Evolutionary conservation across 1,140 invertebrate genomes (phyloP).

Genomic region (Conus betulinus): DNA sequence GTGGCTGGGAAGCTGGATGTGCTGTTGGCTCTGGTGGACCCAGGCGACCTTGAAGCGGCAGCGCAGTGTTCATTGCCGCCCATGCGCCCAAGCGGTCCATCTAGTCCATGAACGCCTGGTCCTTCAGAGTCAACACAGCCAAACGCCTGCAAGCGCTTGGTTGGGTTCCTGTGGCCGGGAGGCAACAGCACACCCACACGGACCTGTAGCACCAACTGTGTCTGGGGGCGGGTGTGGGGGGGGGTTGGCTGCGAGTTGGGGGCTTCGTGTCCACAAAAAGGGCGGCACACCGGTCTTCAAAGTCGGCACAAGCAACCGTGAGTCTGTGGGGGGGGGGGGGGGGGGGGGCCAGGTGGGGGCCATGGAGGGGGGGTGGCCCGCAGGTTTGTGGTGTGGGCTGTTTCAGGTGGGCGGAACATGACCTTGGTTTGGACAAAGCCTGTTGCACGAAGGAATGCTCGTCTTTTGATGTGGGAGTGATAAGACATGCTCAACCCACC

Average conservation of each 20-base stretch:
- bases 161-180: slow-evolving; percentile 98
- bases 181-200: slow-evolving; percentile 79
- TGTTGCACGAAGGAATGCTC: slow-evolving; percentile 90
- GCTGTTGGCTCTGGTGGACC: slow-evolving; percentile 92
- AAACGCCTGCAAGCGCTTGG: slow-evolving; percentile 88
- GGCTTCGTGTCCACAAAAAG: slow-evolving; percentile 88
- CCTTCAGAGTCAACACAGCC: slow-evolving; percentile 92
- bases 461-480: slow-evolving; percentile 86
- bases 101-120: slow-evolving; percentile 79
- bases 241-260: slow-evolving; percentile 94
- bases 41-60: slow-evolving; percentile 93
- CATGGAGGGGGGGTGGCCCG: too few relatives aligned
- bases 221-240: too few relatives aligned
- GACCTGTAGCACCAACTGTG: slow-evolving; percentile 85
- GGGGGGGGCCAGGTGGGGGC: too few relatives aligned
- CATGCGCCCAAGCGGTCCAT: slow-evolving; percentile 70
- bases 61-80: slow-evolving; percentile 82
- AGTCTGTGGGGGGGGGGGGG: too few relatives aligned
- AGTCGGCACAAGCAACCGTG: slow-evolving; percentile 81
- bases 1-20: slow-evolving; percentile 97
- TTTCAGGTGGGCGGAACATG: slow-evolving; percentile 77
- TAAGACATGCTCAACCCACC: slow-evolving; percentile 51
- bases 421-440: slow-evolving; percentile 93
- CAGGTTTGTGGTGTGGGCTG: too few relatives aligned
- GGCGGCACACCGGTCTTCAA: slow-evolving; percentile 91